Base-by-base conservation (phyloP, 2,888 invertebrate genomes). In the Psylliodes chrysocephalus region DNA sequence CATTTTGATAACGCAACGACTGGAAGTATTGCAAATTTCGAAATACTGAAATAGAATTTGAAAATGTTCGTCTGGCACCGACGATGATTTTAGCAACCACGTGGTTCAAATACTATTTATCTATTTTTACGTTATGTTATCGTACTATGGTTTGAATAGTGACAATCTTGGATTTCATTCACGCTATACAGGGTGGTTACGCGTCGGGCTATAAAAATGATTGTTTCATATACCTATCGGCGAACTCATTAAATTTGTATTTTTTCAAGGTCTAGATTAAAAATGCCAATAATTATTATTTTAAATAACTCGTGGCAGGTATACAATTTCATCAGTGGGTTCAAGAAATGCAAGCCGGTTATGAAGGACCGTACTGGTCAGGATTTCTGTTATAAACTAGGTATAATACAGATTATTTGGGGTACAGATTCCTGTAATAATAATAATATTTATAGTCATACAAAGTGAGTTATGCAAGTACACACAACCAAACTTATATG, bases 111-210 rank as follows among this genome's bases (percentile, higher is more conserved):
- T 22, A 22, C 22, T 22, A 22, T 22, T 8, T 51, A 7, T 55
- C 55, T 46, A 55, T 46, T 44, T 55, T 55, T 55, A 55, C 22
- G 22, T 22, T 55, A 55, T 6, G 22, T 22, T 22, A 22, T 22
- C 22, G 22, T 22, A 22, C 3, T 22, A 22, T 22, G 22, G 22
- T 22, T 6, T 22, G 22, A 22, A 22, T 22, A 22, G 22, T 22
- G 6, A 22, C 2, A 22, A 22, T 22, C 22, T 22, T 22, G 3
- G 22, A 22, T 22, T 22, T 22, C 22, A 22, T 22, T 22, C 22
- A 22, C 22, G 6, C 2, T 22, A 6, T 22, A 22, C 22, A 22
- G 22, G 22, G 22, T 22, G 22, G 22, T n/a, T n/a, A 22, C 22
- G 22, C 22, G 6, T 22, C n/a, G n/a, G n/a, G n/a, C n/a, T n/a